These are phyloP conservation scores for Cervus canadensis DNA, from an alignment of 2,113 vertebrate species.

Conservation along the genomic window DNA sequence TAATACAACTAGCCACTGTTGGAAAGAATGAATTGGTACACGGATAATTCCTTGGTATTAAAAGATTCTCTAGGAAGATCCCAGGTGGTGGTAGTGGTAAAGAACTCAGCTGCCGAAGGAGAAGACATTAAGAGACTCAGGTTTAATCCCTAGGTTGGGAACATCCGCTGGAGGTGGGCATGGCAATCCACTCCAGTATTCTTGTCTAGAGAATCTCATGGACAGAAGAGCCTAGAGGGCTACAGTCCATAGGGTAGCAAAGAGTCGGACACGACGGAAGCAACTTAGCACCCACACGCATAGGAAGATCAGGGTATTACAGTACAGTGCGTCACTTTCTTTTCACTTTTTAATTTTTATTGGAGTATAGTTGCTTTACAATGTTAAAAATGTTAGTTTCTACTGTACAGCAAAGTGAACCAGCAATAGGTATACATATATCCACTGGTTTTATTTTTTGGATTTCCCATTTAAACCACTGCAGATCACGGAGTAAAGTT, in stretches of 20 bases:
- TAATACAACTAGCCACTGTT: background rate
- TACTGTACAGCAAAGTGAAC: background rate
- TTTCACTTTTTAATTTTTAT: background rate
- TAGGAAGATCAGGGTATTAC: background rate
- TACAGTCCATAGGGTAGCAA: background rate
- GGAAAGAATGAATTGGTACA: background rate
- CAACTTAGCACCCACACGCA: fast-evolving
- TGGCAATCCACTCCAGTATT: background rate
- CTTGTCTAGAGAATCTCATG: background rate
- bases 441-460: background rate
- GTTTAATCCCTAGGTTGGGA: background rate
- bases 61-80: background rate
- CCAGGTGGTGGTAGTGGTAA: background rate
- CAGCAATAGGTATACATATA: background rate
- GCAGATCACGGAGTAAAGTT: background rate
- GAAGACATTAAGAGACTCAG: background rate
- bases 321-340: fast-evolving
- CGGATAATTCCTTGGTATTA: background rate
- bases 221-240: background rate
- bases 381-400: background rate
- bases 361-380: background rate
- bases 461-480: background rate
- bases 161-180: background rate
- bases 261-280: background rate
- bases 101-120: background rate